Evolutionary conservation across 2,113 vertebrate genomes (phyloP).

Genomic region (Vulpes ferrilata): DNA sequence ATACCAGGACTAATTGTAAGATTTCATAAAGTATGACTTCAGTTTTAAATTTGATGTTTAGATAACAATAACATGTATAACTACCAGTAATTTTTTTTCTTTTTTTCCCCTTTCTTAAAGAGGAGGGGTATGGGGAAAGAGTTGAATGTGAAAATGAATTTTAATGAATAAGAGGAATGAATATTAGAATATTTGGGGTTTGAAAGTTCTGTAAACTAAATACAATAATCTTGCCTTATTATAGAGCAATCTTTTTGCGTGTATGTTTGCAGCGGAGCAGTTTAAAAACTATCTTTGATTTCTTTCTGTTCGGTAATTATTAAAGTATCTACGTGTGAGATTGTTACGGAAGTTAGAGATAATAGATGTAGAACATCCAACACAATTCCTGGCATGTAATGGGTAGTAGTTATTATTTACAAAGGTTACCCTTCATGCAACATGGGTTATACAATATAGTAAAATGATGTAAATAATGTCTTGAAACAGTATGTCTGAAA

Average conservation of each 20-base stretch:
- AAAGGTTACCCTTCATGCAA: neutral
- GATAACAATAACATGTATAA: neutral
- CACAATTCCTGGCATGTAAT: neutral
- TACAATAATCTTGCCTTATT: neutral
- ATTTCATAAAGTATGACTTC: neutral
- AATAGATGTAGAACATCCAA: neutral
- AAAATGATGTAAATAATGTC: neutral
- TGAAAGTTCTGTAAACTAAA: neutral
- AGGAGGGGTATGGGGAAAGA: neutral
- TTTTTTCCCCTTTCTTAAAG: neutral
- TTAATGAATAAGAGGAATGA: neutral
- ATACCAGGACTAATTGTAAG: neutral
- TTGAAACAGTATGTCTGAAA: neutral
- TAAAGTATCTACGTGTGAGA: neutral
- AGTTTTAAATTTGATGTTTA: constrained; percentile 36
- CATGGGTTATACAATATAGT: neutral
- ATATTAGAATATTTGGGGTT: neutral
- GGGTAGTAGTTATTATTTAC: neutral
- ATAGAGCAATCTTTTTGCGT: neutral
- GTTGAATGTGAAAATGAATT: neutral
- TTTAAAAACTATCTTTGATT: neutral
- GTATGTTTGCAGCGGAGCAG: neutral
- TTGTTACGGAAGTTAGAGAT: neutral
- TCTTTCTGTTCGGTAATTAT: neutral
- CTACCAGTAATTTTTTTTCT: neutral